Conservation (phyloP, 2,113 vertebrate genomes). For the Isichthys henryi region DNA sequence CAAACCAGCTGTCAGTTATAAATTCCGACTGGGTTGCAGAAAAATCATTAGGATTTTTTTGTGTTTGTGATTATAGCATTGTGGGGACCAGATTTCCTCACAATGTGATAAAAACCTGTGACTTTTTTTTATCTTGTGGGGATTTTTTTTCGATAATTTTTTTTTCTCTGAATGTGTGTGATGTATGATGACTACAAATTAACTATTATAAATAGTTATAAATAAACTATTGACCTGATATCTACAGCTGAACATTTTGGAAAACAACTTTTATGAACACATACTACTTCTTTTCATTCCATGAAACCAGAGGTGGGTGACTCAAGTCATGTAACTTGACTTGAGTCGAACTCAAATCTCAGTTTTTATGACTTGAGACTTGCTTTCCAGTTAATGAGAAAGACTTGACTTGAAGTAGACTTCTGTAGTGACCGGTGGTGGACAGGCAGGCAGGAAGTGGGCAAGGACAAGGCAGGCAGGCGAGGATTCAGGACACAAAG, state of each 20-base stretch:
- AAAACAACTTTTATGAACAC: not conserved
- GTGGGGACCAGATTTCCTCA: not conserved
- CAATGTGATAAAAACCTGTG: not conserved
- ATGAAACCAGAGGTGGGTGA: not conserved
- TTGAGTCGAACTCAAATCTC: not conserved
- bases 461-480: too few relatives aligned
- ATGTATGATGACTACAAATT: not conserved
- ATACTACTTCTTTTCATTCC: not conserved
- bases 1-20: not conserved
- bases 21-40: not conserved
- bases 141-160: too few relatives aligned
- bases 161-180: too few relatives aligned
- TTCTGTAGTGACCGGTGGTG: too few relatives aligned
- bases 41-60: not conserved
- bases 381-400: not conserved
- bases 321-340: not conserved
- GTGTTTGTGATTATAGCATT: not conserved
- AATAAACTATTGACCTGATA: not conserved
- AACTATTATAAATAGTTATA: too few relatives aligned
- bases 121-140: not conserved
- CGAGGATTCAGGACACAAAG: too few relatives aligned
- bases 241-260: not conserved
- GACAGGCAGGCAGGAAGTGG: too few relatives aligned
- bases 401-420: not conserved
- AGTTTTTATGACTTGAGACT: not conserved